A percentile compares a stretch with the other conserved stretches of the same genome.
phyloP scores from a whole-genome alignment of 2,888 invertebrate species.

The Trichopoda pennipes region DNA sequence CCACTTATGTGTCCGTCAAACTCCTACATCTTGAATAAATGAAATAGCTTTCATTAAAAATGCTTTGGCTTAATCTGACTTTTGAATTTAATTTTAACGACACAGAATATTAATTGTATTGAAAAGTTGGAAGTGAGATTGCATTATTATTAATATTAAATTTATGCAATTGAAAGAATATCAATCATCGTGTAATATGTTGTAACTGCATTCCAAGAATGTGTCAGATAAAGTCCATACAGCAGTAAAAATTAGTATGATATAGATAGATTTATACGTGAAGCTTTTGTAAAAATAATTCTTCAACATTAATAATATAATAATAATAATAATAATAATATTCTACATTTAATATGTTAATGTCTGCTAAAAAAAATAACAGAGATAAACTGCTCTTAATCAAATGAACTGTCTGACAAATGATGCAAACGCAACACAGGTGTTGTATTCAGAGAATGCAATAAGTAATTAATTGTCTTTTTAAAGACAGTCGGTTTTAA shows the following conservation, averaged over 20 bases:
- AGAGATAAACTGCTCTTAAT: slow-evolving; percentile 45
- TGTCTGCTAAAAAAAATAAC: slow-evolving; percentile 26
- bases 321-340: slow-evolving; percentile 24
- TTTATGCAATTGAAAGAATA: slow-evolving; percentile 50
- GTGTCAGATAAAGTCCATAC: slow-evolving; percentile 45
- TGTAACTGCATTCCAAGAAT: slow-evolving; percentile 42
- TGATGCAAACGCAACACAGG: slow-evolving; percentile 16
- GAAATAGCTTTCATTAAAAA: not conserved
- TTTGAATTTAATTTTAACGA: not conserved
- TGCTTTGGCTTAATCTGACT: slow-evolving; percentile 22
- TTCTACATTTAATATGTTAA: slow-evolving; percentile 48
- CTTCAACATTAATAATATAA: not conserved
- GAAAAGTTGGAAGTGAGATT: slow-evolving; percentile 51
- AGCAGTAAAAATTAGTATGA: slow-evolving; percentile 3
- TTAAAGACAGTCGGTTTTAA: too few species aligned
- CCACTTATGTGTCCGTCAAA: too few species aligned
- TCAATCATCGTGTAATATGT: slow-evolving; percentile 59
- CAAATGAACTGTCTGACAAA: not conserved
- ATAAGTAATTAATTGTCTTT: too few species aligned
- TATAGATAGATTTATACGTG: slow-evolving; percentile 9
- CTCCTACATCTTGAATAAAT: too few species aligned
- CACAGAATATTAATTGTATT: slow-evolving; percentile 44
- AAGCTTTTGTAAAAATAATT: not conserved
- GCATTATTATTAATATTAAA: slow-evolving; percentile 54
- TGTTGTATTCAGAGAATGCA: not conserved